A percentile compares a stretch with the other conserved stretches of the same genome.
These are phyloP conservation scores for Yponomeuta cagnagella DNA, from an alignment of 2,888 invertebrate species.

Conservation along the genomic window DNA sequence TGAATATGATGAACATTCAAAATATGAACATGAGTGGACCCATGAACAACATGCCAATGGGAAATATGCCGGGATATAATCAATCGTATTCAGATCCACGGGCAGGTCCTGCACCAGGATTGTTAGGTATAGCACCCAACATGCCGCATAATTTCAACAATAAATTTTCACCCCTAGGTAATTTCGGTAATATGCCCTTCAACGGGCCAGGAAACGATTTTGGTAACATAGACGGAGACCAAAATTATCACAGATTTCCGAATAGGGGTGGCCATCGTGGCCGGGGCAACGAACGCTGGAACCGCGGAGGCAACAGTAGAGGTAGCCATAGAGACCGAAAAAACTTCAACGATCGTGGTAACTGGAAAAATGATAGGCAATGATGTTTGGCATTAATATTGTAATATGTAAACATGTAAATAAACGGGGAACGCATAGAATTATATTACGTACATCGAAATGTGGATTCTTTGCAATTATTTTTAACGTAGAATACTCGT, in stretches of 20 bases:
- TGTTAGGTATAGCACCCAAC: constrained; percentile 75
- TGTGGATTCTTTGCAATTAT: neutral
- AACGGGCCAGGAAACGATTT: constrained; percentile 64
- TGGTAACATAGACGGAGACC: constrained; percentile 61
- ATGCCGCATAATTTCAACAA: constrained; percentile 68
- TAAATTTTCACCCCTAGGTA: constrained; percentile 56
- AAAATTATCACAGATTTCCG: constrained; percentile 58
- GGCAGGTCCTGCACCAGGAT: constrained; percentile 70
- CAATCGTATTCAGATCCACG: constrained; percentile 64
- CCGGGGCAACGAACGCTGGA: constrained; percentile 66
- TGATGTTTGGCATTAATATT: constrained; percentile 33
- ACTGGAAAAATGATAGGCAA: constrained; percentile 73
- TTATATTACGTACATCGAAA: no score
- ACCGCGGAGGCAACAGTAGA: constrained; percentile 60
- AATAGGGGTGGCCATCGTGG: constrained; percentile 63
- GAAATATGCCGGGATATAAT: constrained; percentile 59
- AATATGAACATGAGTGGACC: constrained; percentile 64
- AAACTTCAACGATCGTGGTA: constrained; percentile 67
- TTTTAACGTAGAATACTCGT: neutral
- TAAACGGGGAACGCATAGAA: neutral
- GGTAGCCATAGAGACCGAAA: constrained; percentile 68
- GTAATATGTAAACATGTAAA: neutral
- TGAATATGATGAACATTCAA: constrained; percentile 61
- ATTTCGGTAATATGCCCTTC: constrained; percentile 61
- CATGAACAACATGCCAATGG: constrained; percentile 60